phyloP scores from a whole-genome alignment of 64 coral and sea anemone genomes.

The Cladopsammia gracilis region DNA sequence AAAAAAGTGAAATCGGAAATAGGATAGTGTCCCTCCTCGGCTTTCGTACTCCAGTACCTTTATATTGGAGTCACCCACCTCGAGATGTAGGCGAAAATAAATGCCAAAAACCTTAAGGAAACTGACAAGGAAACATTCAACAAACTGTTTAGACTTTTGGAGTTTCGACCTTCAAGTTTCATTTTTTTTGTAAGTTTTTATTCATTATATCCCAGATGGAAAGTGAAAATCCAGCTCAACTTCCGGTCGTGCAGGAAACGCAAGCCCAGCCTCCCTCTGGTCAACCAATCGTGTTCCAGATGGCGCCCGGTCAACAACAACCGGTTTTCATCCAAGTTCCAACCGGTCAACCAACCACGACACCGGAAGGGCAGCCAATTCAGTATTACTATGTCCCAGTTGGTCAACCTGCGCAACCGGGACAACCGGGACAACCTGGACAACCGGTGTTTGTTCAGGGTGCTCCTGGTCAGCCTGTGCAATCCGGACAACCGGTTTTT shows the following conservation, averaged over 20 bases:
- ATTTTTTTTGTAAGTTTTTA: not conserved
- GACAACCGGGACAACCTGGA: not conserved
- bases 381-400: conserved; percentile 33
- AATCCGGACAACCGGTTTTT: not conserved
- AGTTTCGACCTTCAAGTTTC: no score
- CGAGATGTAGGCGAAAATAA: no score
- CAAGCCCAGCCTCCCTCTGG: not conserved
- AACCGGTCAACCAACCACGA: conserved; percentile 6
- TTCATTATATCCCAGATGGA: conserved; percentile 18
- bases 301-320: conserved; percentile 9
- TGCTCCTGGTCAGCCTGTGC: not conserved
- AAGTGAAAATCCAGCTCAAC: conserved; percentile 5
- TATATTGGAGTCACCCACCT: no score
- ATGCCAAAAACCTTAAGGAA: no score
- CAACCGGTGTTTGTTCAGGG: not conserved
- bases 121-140: no score
- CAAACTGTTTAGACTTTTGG: no score
- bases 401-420: not conserved
- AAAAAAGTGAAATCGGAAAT: no score
- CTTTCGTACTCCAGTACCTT: no score
- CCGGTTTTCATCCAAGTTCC: conserved; percentile 22
- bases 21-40: no score
- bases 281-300: conserved; percentile 35
- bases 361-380: conserved; percentile 28
- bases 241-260: not conserved